These are phyloP conservation scores for Oreochromis aureus DNA, from an alignment of 2,113 vertebrate genomes.

Conservation along the genomic window DNA sequence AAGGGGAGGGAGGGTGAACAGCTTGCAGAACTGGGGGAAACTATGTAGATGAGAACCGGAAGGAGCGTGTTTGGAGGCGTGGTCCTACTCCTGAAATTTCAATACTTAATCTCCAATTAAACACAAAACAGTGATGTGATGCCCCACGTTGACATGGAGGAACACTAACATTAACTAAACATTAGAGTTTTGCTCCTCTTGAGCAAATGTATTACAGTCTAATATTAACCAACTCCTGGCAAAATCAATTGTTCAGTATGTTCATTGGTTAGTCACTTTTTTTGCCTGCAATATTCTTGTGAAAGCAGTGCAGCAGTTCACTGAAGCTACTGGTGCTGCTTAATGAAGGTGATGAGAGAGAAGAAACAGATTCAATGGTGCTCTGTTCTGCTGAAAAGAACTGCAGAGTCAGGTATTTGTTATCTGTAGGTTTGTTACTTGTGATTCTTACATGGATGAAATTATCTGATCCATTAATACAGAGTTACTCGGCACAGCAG, in stretches of 20 bases:
- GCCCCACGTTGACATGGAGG: fast-evolving
- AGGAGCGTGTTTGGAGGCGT: fast-evolving
- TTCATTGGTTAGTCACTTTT: background rate
- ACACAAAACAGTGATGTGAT: background rate
- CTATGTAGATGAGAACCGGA: background rate
- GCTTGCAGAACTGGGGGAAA: background rate
- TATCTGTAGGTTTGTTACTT: background rate
- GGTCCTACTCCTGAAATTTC: background rate
- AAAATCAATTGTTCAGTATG: background rate
- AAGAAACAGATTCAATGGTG: background rate
- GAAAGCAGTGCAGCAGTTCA: background rate
- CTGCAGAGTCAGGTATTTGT: background rate
- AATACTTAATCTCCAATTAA: background rate
- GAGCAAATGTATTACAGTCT: background rate
- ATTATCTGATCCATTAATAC: background rate
- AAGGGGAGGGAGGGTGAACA: background rate
- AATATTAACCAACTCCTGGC: background rate
- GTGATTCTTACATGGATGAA: background rate
- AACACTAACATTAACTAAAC: background rate
- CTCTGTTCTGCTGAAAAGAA: background rate
- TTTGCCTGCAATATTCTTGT: background rate
- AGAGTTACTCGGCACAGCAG: background rate
- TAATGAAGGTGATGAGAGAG: background rate
- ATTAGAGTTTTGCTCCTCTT: background rate
- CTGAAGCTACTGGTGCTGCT: background rate